Evolutionary conservation across 2,888 invertebrate species (phyloP), one percentile per base, ranked within the genome.

Genomic region (Megaustenia siamemsis): DNA sequence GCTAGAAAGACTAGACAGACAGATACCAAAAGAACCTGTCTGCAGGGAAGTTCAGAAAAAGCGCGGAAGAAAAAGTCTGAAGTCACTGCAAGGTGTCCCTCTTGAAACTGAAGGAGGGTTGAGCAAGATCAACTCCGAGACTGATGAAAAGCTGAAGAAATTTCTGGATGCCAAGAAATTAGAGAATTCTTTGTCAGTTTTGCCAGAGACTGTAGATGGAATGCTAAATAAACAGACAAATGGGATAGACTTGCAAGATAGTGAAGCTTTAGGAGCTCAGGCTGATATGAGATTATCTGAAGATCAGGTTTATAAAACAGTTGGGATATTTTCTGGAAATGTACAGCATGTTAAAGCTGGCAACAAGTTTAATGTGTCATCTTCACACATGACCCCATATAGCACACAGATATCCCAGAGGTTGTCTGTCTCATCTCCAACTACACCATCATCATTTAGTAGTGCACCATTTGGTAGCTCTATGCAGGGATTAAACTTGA

Each of bases 261-360:
- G 53, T 76, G 35, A 15, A 21, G 43, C 1, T 38, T n/a, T n/a
- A 15, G 56, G 40, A 60, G 32, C 15, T 28, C 6, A 28, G 2
- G 2, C 56, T 77, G 40, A 35, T 38, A 24, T 60, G 15, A 18
- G 32, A 32, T 35, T 21, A 28, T n/a, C 43, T 56, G 38, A 43
- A 75, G n/a, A 63, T 24, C n/a, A 75, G 24, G 38, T 40, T 2
- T 76, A 66, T 35, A 80, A 73, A 45, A 84, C 84, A 4, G 84
- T 84, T 6, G 84, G 84, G 6, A 84, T 84, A 24, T 84, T 84
- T 66, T 84, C 84, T 63, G 84, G 84, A 1, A 49, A 66, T 40
- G 53, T 84, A 1, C 84, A 84, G 66, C 79, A 84, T 63, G 84
- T 84, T 0, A 69, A 68, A 15, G 21, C 71, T 43, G 83, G 66